phyloP scores from a whole-genome alignment of 1,140 invertebrate species.

The Parasteatoda tepidariorum region DNA sequence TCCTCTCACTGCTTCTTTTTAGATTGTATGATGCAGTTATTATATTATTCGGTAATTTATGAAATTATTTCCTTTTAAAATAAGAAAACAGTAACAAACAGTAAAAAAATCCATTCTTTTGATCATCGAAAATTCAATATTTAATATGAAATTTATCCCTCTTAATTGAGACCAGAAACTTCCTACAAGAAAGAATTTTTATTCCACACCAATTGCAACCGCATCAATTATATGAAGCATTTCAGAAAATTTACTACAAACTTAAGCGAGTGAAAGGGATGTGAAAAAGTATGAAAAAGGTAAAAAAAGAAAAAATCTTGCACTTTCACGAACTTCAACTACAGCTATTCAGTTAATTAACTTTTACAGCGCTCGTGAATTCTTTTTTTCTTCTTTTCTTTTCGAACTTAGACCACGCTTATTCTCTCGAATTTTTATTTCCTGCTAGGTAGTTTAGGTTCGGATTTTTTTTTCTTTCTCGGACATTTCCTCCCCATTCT shows the following conservation, averaged over 20 bases:
- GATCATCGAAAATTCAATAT: too few species aligned
- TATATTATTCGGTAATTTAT: too few species aligned
- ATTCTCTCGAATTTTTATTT: conserved; percentile 52
- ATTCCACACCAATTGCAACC: conserved; percentile 2
- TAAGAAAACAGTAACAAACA: too few species aligned
- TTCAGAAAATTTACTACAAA: conserved; percentile 28
- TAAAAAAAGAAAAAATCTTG: conserved; percentile 14
- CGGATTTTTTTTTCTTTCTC: not conserved
- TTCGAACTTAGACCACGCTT: conserved; percentile 30
- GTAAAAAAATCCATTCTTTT: too few species aligned
- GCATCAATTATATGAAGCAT: conserved; percentile 35
- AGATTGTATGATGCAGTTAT: too few species aligned
- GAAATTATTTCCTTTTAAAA: too few species aligned
- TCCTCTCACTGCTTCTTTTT: too few species aligned
- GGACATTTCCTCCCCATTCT: not conserved
- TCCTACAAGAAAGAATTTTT: not conserved
- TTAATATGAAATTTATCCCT: too few species aligned
- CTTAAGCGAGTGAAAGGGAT: not conserved
- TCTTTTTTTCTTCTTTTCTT: conserved; percentile 17
- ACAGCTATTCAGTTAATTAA: conserved; percentile 52
- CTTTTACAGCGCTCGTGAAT: conserved; percentile 25
- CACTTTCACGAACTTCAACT: conserved; percentile 26
- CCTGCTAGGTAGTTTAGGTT: conserved; percentile 24
- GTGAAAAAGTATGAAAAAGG: not conserved
- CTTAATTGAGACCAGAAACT: too few species aligned